Evolutionary conservation across 1,140 invertebrate species (phyloP).

Genomic region (Papilio aristodemus): DNA sequence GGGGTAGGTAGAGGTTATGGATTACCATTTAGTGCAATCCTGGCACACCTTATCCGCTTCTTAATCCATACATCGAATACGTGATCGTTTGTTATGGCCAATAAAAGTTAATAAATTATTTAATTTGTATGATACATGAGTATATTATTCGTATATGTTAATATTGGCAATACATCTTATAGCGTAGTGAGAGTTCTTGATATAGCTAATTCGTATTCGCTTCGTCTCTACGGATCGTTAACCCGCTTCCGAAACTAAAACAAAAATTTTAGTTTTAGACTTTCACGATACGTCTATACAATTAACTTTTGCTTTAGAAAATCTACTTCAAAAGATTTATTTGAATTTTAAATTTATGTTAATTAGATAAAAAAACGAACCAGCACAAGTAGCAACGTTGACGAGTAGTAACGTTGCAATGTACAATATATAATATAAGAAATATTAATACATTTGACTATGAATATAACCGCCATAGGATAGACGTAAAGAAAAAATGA

Average conservation of each 20-base stretch:
- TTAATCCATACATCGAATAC: no score
- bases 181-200: not conserved
- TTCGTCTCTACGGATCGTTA: not conserved
- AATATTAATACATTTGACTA: not conserved
- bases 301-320: conserved; percentile 9
- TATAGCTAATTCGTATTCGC: conserved; percentile 4
- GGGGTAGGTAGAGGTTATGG: no score
- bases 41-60: no score
- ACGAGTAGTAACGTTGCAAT: not conserved
- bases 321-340: not conserved
- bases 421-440: not conserved
- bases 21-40: no score
- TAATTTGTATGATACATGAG: not conserved
- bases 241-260: conserved; percentile 19
- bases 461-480: not conserved
- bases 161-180: conserved; percentile 1
- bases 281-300: conserved; percentile 2
- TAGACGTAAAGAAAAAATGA: no score
- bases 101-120: not conserved
- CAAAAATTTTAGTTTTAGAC: conserved; percentile 3
- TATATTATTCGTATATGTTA: conserved; percentile 3
- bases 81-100: no score
- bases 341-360: conserved; percentile 13
- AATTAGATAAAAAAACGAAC: not conserved
- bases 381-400: not conserved